Conservation (phyloP, 2,888 invertebrate species). For the Spisula subtruncata region DNA sequence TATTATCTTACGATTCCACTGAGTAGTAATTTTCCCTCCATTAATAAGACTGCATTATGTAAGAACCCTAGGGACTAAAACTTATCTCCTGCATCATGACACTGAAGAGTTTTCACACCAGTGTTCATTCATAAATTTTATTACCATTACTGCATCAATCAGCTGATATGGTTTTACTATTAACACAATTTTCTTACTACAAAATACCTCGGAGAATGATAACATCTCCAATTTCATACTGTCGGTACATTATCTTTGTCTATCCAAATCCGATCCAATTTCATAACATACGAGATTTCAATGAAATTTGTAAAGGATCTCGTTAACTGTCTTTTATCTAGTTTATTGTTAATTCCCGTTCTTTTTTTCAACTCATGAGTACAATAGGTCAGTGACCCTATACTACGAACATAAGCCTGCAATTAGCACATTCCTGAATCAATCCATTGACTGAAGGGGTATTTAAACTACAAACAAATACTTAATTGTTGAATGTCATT, state of each 20-base stretch:
- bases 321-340: not conserved
- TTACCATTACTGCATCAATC: constrained; percentile 49
- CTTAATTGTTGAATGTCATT: not conserved
- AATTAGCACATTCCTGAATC: constrained; percentile 8
- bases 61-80: constrained; percentile 37
- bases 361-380: constrained; percentile 9
- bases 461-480: not conserved
- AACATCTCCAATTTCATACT: constrained; percentile 52
- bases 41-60: constrained; percentile 31
- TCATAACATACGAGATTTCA: constrained; percentile 40
- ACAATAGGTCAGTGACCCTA: constrained; percentile 21
- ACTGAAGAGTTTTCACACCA: too few relatives aligned
- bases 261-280: constrained; percentile 40
- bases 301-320: constrained; percentile 28
- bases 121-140: constrained; percentile 63
- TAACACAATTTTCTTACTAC: constrained; percentile 50
- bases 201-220: constrained; percentile 36
- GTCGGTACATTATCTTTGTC: constrained; percentile 36
- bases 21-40: constrained; percentile 25
- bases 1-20: constrained; percentile 6
- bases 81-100: constrained; percentile 51
- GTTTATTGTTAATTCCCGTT: not conserved
- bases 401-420: constrained; percentile 1
- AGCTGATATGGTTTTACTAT: constrained; percentile 50
- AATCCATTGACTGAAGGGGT: constrained; percentile 4